Evolutionary conservation across 2,888 invertebrate genomes (phyloP).

Genomic region (Trissonchulus sp.): DNA sequence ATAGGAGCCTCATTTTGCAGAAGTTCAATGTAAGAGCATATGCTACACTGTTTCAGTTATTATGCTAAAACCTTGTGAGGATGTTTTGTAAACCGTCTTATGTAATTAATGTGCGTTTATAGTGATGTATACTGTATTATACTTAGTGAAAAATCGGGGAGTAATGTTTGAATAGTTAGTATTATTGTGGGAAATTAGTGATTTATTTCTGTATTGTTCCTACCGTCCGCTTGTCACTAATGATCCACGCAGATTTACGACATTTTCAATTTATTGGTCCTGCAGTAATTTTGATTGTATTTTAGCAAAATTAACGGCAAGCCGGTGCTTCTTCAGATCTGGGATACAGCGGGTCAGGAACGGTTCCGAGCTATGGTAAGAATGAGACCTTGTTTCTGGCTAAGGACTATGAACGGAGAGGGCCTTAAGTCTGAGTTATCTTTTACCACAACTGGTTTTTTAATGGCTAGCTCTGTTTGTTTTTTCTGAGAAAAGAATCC

Average conservation of each 20-base stretch:
- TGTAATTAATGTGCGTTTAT: no score
- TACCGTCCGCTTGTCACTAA: no score
- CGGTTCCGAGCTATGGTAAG: slow-evolving; percentile 71
- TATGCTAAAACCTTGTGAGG: neutral
- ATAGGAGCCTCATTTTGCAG: slow-evolving; percentile 85
- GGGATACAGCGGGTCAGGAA: slow-evolving; percentile 85
- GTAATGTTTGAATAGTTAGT: no score
- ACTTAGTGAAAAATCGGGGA: no score
- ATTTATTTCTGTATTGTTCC: no score
- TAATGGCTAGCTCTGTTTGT: no score
- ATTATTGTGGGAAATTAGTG: no score
- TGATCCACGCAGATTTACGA: neutral
- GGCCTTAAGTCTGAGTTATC: neutral
- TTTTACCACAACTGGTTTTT: no score
- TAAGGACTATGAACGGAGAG: neutral
- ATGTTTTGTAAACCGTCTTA: no score
- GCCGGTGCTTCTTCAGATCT: slow-evolving; percentile 62
- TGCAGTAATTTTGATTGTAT: slow-evolving; percentile 22
- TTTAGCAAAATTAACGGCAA: slow-evolving; percentile 51
- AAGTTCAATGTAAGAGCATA: slow-evolving; percentile 64
- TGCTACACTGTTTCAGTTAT: neutral
- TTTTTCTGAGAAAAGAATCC: no score
- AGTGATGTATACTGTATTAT: no score
- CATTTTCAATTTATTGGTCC: neutral
- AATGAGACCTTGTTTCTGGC: neutral